Evolutionary conservation across 2,113 vertebrate species (phyloP).

Genomic region (Suricata suricatta): DNA sequence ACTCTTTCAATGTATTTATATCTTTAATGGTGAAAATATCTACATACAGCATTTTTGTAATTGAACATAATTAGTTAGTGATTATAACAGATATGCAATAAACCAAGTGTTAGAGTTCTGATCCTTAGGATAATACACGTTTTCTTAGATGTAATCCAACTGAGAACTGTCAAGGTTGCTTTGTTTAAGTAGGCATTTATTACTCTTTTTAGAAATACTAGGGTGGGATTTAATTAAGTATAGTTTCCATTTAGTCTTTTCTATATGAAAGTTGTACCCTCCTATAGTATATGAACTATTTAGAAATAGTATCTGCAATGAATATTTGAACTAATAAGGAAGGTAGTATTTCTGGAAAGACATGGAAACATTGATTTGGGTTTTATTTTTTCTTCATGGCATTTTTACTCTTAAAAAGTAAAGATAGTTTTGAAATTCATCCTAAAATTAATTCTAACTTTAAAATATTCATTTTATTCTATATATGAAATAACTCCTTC

Average conservation of each 20-base stretch:
- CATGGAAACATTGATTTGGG: background rate
- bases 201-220: constrained; percentile 35
- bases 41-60: background rate
- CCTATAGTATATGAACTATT: background rate
- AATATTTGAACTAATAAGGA: background rate
- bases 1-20: background rate
- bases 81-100: background rate
- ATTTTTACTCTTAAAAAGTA: constrained; percentile 17
- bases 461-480: constrained; percentile 27
- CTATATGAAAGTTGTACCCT: background rate
- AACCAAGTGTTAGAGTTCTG: background rate
- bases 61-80: background rate
- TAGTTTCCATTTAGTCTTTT: constrained; percentile 14
- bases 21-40: background rate
- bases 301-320: background rate
- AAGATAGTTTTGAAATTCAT: background rate
- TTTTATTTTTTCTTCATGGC: background rate
- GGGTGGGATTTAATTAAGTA: background rate
- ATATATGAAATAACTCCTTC: background rate
- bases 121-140: background rate
- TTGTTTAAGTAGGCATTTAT: constrained; percentile 14
- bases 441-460: constrained; percentile 33
- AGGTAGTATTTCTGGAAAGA: background rate
- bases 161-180: background rate
- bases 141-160: background rate